phyloP scores from a whole-genome alignment of 2,113 vertebrate genomes.

The Eurypyga helias region DNA sequence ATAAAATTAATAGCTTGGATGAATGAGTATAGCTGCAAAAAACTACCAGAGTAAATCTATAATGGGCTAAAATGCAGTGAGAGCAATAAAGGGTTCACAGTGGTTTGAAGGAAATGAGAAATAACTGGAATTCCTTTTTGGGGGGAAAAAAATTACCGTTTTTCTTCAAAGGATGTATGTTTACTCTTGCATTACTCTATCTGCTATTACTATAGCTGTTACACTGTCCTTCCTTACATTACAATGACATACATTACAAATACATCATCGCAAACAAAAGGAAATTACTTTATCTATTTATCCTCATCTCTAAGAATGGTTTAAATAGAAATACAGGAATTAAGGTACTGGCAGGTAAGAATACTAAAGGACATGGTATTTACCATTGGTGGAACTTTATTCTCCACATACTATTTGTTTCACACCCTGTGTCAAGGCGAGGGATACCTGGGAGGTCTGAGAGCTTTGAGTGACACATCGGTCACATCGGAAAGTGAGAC shows the following conservation, averaged over 20 bases:
- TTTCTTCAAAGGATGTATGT: not conserved
- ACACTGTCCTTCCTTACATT: not conserved
- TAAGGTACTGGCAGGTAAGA: not conserved
- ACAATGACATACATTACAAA: not conserved
- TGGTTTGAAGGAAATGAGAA: slow-evolving; percentile 3
- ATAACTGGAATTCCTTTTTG: not conserved
- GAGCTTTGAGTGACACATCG: not conserved
- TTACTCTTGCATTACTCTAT: not conserved
- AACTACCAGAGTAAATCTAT: not conserved
- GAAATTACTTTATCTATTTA: not conserved
- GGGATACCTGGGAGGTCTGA: not conserved
- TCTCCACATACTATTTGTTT: not conserved
- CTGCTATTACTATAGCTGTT: not conserved
- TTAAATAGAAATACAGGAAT: not conserved
- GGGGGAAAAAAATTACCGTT: not conserved
- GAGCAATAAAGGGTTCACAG: not conserved
- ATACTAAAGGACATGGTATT: not conserved
- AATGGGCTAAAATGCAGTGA: not conserved
- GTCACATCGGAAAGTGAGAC: not conserved
- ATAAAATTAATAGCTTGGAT: slow-evolving; percentile 11
- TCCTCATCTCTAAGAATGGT: not conserved
- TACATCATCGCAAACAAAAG: not conserved
- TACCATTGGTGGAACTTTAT: not conserved
- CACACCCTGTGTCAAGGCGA: not conserved
- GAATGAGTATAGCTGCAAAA: not conserved